These are phyloP conservation scores for Psylliodes chrysocephalus DNA, from an alignment of 2,888 invertebrate species.

Conservation along the genomic window DNA sequence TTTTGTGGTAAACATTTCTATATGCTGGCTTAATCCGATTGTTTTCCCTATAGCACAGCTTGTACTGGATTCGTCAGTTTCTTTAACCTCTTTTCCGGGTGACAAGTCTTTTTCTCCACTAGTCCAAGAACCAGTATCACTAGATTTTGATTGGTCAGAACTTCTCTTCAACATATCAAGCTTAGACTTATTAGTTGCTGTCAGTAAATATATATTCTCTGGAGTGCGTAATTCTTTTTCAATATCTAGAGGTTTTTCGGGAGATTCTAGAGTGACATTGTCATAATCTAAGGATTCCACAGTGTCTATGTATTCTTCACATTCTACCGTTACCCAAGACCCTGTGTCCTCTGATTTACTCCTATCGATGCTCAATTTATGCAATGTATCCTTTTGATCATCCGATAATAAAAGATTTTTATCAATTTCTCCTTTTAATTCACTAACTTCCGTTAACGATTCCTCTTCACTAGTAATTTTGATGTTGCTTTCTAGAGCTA, in stretches of 20 bases:
- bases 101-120: constrained; percentile 79
- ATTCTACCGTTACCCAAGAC: constrained; percentile 76
- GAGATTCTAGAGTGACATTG: constrained; percentile 56
- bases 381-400: constrained; percentile 67
- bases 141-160: constrained; percentile 80
- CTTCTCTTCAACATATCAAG: constrained; percentile 73
- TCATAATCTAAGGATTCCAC: constrained; percentile 72
- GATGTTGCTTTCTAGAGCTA: constrained; percentile 64
- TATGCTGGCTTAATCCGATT: constrained; percentile 80
- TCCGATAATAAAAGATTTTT: constrained; percentile 64
- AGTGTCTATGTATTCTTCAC: constrained; percentile 73
- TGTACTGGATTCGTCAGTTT: constrained; percentile 79
- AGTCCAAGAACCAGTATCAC: constrained; percentile 81
- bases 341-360: constrained; percentile 76
- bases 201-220: constrained; percentile 52
- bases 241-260: constrained; percentile 51
- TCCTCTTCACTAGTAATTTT: constrained; percentile 74
- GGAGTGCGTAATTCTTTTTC: constrained; percentile 37
- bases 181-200: constrained; percentile 65
- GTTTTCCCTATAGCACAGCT: constrained; percentile 84
- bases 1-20: constrained; percentile 73
- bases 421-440: constrained; percentile 67
- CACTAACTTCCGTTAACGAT: constrained; percentile 74
- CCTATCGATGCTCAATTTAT: constrained; percentile 63
- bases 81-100: constrained; percentile 70